Percentiles rank a stretch among this genome's conserved stretches.
Conservation (phyloP, 2,113 vertebrate species). For the Atrichornis clamosus region DNA sequence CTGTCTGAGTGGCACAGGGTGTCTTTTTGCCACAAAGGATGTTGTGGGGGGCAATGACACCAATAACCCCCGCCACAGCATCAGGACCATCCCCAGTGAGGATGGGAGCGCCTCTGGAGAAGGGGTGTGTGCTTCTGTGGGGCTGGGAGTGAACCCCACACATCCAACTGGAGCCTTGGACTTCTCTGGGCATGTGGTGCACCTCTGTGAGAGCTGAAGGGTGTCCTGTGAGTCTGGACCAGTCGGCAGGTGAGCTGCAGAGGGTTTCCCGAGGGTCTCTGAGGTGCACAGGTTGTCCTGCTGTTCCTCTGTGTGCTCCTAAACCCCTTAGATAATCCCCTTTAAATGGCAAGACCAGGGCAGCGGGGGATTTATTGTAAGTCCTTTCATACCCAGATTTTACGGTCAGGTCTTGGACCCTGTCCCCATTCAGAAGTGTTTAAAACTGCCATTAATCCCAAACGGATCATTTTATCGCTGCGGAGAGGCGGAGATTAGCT, state of each 20-base stretch:
- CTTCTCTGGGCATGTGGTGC: not conserved
- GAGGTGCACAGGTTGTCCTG: not conserved
- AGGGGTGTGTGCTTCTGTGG: no score
- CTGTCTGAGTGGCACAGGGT: not conserved
- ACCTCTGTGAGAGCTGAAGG: not conserved
- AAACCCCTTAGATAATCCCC: conserved; percentile 44
- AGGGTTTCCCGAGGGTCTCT: not conserved
- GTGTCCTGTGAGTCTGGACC: not conserved
- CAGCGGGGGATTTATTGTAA: conserved; percentile 48
- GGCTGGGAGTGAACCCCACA: accelerated
- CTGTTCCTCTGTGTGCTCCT: not conserved
- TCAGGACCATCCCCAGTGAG: not conserved
- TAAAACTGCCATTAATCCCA: not conserved
- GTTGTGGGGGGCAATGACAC: not conserved
- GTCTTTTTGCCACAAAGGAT: not conserved
- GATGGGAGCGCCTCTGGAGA: accelerated
- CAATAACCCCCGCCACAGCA: accelerated
- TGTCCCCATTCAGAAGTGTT: not conserved
- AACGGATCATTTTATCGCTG: not conserved
- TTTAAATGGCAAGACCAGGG: conserved; percentile 39
- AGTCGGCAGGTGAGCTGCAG: accelerated
- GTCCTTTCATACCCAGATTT: conserved; percentile 34
- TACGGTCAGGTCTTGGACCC: conserved; percentile 2
- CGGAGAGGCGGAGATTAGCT: not conserved
- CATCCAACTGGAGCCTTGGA: not conserved